Evolutionary conservation across 2,888 invertebrate genomes (phyloP).

Genomic region (Thumatha senex): DNA sequence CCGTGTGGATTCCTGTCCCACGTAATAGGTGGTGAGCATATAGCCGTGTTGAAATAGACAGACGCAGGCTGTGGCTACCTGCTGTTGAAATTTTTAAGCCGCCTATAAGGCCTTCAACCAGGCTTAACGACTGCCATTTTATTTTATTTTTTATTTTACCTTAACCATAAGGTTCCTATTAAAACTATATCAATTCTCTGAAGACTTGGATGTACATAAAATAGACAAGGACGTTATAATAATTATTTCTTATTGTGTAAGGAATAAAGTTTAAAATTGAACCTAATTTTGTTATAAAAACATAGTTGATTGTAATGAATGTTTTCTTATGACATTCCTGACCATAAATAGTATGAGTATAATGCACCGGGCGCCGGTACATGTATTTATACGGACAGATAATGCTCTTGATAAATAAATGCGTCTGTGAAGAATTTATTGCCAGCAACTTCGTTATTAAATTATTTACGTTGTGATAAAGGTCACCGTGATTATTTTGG

Average conservation of each 20-base stretch:
- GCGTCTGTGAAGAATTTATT: slow-evolving; percentile 7
- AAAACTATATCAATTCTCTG: slow-evolving; percentile 4
- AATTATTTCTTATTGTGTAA: slow-evolving; percentile 29
- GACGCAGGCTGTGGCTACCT: too few relatives aligned
- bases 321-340: slow-evolving; percentile 76
- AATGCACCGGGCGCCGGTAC: slow-evolving; percentile 49
- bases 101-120: too few relatives aligned
- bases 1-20: too few relatives aligned
- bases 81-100: too few relatives aligned
- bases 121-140: too few relatives aligned
- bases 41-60: too few relatives aligned
- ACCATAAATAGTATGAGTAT: slow-evolving; percentile 71
- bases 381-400: slow-evolving; percentile 8
- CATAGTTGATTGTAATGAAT: slow-evolving; percentile 49
- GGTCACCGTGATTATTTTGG: background rate
- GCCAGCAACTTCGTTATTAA: background rate
- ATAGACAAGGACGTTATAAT: slow-evolving; percentile 12
- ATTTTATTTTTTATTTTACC: too few relatives aligned
- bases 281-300: slow-evolving; percentile 25
- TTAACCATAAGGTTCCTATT: slow-evolving; percentile 38
- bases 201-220: too few relatives aligned
- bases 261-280: slow-evolving; percentile 37
- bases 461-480: slow-evolving; percentile 4
- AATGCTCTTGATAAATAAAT: slow-evolving; percentile 23
- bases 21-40: too few relatives aligned